Base-by-base conservation (phyloP, 2,113 vertebrate genomes). In the Aviceda subcristata region DNA sequence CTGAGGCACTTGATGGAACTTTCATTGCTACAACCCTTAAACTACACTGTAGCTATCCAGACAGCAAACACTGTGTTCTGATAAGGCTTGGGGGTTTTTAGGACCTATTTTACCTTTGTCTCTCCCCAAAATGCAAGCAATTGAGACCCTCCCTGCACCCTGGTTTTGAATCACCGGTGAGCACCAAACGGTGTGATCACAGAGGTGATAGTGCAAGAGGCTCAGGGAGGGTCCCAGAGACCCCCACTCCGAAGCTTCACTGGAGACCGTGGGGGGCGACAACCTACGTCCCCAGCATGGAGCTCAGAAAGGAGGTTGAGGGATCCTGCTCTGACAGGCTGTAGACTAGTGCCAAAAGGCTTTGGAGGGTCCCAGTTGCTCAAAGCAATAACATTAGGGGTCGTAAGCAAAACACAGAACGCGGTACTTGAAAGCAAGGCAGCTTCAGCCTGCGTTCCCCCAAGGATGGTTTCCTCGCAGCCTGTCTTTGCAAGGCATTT, bases 171-270 rank as follows among this genome's bases (percentile, higher is more conserved):
- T n/a, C 26, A 30, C 12, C 50, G 9, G 9, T 38, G 29, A 63
- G 10, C 15, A 55, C 4, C 15, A 32, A 32, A 12, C 0, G 1
- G 74, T 82, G 90, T 78, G 5, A n/a, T 50, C 9, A 11, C 1
- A 22, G 27, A 50, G 7, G 4, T 26, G 12, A 41, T 50, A 38
- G 2, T 18, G 4, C 7, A 59, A 57, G 39, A 76, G 18, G 29
- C 26, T 3, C 4, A 41, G 7, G 6, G 24, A n/a, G 9, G 4
- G 2, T 53, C 11, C 19, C 32, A 38, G 60, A 53, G 18, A 84
- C 4, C 34, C 67, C 4, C 9, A 11, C 13, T 32, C 6, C 1
- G 4, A 32, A 66, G 11, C 5, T 57, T 60, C 9, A 0, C 3
- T 68, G n/a, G 12, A 78, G 29, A 59, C 67, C 23, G 5, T 27